phyloP scores from a whole-genome alignment of 1,140 invertebrate genomes.

The Conopomorpha cramerella region DNA sequence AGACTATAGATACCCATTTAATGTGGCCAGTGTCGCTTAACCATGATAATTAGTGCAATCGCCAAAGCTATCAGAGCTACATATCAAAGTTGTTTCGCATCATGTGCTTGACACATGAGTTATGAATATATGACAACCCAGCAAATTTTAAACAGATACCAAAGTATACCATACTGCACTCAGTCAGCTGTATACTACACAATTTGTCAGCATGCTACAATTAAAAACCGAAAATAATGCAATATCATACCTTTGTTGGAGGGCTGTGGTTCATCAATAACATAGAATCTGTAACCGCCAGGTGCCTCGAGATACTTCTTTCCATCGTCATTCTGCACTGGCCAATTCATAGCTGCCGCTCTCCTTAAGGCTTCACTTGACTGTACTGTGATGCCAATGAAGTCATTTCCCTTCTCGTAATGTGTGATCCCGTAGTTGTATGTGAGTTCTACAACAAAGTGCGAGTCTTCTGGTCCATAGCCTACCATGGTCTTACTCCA shows the following conservation, averaged over 20 bases:
- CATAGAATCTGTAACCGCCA: constrained; percentile 88
- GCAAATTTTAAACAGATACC: no score
- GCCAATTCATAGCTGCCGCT: constrained; percentile 71
- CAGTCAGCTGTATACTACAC: no score
- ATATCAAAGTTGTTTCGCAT: no score
- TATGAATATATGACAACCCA: no score
- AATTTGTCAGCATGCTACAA: no score
- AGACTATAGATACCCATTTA: no score
- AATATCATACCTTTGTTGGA: constrained; percentile 63
- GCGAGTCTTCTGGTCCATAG: constrained; percentile 92
- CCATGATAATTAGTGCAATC: no score
- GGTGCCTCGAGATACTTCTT: constrained; percentile 75
- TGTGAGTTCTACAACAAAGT: constrained; percentile 96
- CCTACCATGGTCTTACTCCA: constrained; percentile 99
- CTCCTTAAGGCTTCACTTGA: constrained; percentile 77
- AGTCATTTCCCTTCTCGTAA: constrained; percentile 89
- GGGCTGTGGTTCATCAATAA: constrained; percentile 74
- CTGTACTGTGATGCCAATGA: constrained; percentile 82
- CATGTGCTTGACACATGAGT: no score
- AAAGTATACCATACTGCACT: no score
- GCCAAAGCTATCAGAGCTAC: no score
- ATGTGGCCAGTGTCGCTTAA: no score
- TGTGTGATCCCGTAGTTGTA: constrained; percentile 94
- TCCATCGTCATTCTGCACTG: constrained; percentile 66
- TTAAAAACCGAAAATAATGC: constrained; percentile 1